phyloP scores from a whole-genome alignment of 2,113 vertebrate genomes.

The Indri indri region DNA sequence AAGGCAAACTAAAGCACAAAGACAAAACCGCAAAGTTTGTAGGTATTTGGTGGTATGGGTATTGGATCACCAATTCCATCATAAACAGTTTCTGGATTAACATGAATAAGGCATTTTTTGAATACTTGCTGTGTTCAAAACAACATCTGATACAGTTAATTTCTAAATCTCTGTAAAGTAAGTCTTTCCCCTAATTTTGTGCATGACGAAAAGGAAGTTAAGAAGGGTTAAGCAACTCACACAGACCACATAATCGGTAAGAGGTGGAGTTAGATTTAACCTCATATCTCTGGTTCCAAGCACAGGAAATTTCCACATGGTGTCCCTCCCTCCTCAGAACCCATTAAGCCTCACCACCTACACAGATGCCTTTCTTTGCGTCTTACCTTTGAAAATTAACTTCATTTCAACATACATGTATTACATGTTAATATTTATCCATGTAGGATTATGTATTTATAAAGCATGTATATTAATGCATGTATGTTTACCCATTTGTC shows the following conservation, averaged over 20 bases:
- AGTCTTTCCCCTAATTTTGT: background rate
- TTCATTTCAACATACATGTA: background rate
- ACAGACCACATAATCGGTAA: background rate
- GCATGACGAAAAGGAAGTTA: conserved; percentile 4
- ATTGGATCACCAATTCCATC: background rate
- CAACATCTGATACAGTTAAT: background rate
- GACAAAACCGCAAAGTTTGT: background rate
- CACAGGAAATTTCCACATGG: conserved; percentile 8
- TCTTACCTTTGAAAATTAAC: conserved; percentile 20
- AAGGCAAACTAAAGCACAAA: background rate
- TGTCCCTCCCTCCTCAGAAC: background rate
- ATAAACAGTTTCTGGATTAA: background rate
- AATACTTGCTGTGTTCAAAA: background rate
- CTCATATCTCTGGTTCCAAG: background rate
- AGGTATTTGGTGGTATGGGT: background rate
- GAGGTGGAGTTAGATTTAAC: conserved; percentile 26
- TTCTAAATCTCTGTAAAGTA: conserved; percentile 1
- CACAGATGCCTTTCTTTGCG: background rate
- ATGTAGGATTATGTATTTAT: background rate
- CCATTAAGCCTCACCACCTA: background rate
- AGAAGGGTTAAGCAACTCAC: background rate
- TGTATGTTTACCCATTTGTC: background rate
- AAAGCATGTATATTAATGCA: background rate
- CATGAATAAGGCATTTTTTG: background rate
- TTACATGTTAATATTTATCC: background rate